Base-by-base conservation (phyloP, 2,113 vertebrate genomes). In the Prionailurus viverrinus region DNA sequence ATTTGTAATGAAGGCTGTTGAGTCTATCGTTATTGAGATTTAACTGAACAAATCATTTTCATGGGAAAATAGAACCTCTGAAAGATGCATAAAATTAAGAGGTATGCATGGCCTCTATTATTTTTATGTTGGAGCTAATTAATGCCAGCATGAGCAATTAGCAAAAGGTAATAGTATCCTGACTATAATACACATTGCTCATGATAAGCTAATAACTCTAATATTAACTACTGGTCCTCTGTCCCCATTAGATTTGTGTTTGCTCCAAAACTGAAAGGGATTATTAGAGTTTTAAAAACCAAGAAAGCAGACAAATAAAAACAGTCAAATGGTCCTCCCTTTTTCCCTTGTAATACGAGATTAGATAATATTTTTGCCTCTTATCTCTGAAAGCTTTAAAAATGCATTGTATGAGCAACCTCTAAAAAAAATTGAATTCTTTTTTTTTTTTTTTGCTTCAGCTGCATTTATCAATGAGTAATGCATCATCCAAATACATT, bases 401-500 rank as follows among this genome's bases (percentile, higher is more conserved):
- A 98, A 98, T 96, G 73, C 36, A 98, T 98, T 98, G 55, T 91
- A 91, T 96, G 89, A 97, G 53, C 1, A 29, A 98, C 94, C 95
- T 98, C 94, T 25, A 16, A 96, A 97, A 97, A 98, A 96, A 97
- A 95, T 84, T 98, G 85, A 98, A 96, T 97, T 98, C 86, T 58
- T 41, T 25, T 74, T 65, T 98, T 61, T 61, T 36, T 95, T 94
- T 96, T 97, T 97, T 97, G 68, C 79, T 98, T 98, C 93, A 95
- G 94, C 82, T 97, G 96, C 94, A 92, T 97, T 96, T 98, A 97
- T 97, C 98, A 97, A 98, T 97, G 97, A 98, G 95, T 91, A 98
- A 98, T 98, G 98, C 55, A 98, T 98, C 98, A 98, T 98, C 96
- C 94, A 98, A 98, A 98, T 96, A 98, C 96, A 98, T 97, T 98